Evolutionary conservation across 2,797 vertebrate genomes (phyloP).

Genomic region (Paguma larvata): DNA sequence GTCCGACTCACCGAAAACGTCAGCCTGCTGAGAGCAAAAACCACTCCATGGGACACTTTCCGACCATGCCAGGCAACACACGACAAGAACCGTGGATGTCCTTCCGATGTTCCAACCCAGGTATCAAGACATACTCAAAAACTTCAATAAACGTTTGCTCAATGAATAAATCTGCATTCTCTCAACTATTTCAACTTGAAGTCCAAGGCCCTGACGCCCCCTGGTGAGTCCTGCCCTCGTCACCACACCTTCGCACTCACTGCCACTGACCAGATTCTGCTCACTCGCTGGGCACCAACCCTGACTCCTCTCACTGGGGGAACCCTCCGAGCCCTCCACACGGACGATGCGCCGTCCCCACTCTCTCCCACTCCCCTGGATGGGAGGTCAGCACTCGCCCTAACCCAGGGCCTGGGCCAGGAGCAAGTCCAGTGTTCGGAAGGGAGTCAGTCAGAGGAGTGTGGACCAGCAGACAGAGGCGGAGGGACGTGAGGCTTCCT

Average conservation of each 20-base stretch:
- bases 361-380: accelerated
- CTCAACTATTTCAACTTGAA: not conserved
- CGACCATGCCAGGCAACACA: not conserved
- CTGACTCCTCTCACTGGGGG: accelerated
- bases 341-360: accelerated
- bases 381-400: too few species aligned
- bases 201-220: not conserved
- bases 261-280: not conserved
- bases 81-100: not conserved
- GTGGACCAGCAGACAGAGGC: not conserved
- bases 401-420: not conserved
- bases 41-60: too few species aligned
- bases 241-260: not conserved
- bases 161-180: not conserved
- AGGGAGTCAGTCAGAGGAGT: too few species aligned
- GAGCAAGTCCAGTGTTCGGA: not conserved
- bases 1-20: not conserved
- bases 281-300: not conserved
- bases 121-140: not conserved
- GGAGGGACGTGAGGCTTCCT: not conserved
- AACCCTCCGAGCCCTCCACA: accelerated
- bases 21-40: not conserved
- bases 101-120: not conserved
- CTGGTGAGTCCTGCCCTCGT: not conserved
- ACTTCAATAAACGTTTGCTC: not conserved